Base-by-base conservation (phyloP, 2,797 vertebrate species). In the Apogon talboti region DNA sequence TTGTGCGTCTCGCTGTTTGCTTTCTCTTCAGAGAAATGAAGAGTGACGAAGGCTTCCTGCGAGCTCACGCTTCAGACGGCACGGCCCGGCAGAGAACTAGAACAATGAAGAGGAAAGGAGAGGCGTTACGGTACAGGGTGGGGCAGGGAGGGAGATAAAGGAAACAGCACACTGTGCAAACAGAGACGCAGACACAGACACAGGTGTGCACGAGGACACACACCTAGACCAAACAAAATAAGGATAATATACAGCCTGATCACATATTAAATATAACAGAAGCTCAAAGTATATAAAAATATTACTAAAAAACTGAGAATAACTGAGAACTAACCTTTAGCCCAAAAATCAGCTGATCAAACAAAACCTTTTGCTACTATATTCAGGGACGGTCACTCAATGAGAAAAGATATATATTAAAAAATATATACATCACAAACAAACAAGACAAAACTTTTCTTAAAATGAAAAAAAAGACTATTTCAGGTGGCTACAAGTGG, bases 101-200 rank as follows among this genome's bases (percentile, higher is more conserved):
- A 88, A 87, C 85, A 87, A 88, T 79, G 79, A 82, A 44, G 53
- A 81, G 74, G 83, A 73, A 78, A 72, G 35, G 62, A 56, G 67
- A 50, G 35, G n/a, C 0, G 44, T 56, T 81, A 62, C 62, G 73
- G 71, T 28, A 59, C 16, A 60, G 70, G 75, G 73, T 19, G 65
- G 69, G 74, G 19, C 55, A 37, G 52, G 18, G 58, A 70, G 48
- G 63, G 50, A 53, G 50, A 66, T 30, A 24, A 45, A 79, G 41
- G 41, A 55, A 11, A 63, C 4, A 56, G 24, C 19, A 41, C 30
- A 40, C 14, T 46, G 62, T 65, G 49, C 69, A 78, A 77, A 84
- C 76, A 76, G 19, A 68, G 9, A 45, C 45, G 49, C 69, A 78
- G 76, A 84, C 76, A 76, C 16, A 68, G 9, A 45, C 45, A 67